These are phyloP conservation scores for Hyposoter didymator DNA, from an alignment of 2,888 invertebrate species.

Conservation along the genomic window DNA sequence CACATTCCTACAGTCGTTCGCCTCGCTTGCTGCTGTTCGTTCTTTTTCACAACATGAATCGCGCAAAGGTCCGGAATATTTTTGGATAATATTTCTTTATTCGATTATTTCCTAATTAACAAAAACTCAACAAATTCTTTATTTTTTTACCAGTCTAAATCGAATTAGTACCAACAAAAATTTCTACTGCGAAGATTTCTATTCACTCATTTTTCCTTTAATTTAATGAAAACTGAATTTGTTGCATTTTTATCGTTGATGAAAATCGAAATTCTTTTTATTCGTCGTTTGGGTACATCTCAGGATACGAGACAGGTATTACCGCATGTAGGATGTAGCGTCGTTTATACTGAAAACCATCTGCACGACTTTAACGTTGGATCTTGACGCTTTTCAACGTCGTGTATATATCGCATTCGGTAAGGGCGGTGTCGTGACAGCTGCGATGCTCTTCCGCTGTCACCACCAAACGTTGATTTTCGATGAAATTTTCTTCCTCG, in stretches of 20 bases:
- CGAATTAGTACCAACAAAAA: not conserved
- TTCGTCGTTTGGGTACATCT: not conserved
- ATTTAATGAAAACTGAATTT: not conserved
- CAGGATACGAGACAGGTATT: not conserved
- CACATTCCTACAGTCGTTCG: constrained; percentile 22
- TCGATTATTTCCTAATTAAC: not conserved
- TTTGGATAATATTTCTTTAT: not conserved
- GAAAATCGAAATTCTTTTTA: no score
- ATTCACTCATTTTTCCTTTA: not conserved
- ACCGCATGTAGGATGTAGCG: constrained; percentile 1
- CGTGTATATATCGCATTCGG: not conserved
- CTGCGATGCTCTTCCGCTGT: constrained; percentile 25
- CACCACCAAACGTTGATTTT: constrained; percentile 55
- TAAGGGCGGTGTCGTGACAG: constrained; percentile 21
- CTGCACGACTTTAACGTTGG: constrained; percentile 23
- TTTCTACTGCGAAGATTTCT: not conserved
- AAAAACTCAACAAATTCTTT: not conserved
- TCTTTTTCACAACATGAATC: not conserved
- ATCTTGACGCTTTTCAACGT: not conserved
- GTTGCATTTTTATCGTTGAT: not conserved
- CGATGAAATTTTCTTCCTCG: constrained; percentile 50
- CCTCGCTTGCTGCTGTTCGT: not conserved
- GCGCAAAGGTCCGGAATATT: not conserved
- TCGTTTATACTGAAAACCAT: constrained; percentile 30
- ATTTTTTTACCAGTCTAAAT: not conserved